Conservation (phyloP, 1,140 invertebrate genomes). For the Drosophila hydei region DNA sequence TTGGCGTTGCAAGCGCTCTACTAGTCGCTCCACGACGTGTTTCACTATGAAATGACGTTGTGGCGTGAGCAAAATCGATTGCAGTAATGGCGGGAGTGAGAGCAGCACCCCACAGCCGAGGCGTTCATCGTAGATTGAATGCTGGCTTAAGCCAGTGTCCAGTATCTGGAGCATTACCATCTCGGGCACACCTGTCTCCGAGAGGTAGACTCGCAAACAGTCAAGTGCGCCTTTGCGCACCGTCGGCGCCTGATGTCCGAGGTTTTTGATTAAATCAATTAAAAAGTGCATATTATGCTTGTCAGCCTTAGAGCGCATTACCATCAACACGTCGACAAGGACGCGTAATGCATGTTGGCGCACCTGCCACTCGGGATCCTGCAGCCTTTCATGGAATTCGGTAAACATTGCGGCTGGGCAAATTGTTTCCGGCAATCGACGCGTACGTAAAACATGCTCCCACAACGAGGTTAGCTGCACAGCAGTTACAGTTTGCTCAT, state of each 20-base stretch:
- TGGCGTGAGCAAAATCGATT: slow-evolving; percentile 83
- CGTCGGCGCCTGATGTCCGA: slow-evolving; percentile 90
- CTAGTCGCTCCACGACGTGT: slow-evolving; percentile 86
- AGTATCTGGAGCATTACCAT: slow-evolving; percentile 87
- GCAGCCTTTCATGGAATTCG: slow-evolving; percentile 88
- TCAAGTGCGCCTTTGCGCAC: slow-evolving; percentile 90
- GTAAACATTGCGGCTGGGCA: slow-evolving; percentile 87
- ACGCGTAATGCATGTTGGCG: slow-evolving; percentile 91
- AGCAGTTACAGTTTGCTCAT: slow-evolving; percentile 26
- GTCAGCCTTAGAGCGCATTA: slow-evolving; percentile 87
- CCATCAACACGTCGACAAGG: slow-evolving; percentile 89
- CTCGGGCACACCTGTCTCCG: slow-evolving; percentile 86
- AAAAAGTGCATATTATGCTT: slow-evolving; percentile 85
- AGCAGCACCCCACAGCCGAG: slow-evolving; percentile 88
- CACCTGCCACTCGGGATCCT: slow-evolving; percentile 92
- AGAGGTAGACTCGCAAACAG: slow-evolving; percentile 88
- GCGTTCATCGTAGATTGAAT: slow-evolving; percentile 86
- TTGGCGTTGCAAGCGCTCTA: slow-evolving; percentile 87
- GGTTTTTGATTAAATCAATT: slow-evolving; percentile 88
- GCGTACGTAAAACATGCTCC: slow-evolving; percentile 89
- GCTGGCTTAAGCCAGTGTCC: slow-evolving; percentile 87
- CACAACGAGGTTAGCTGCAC: slow-evolving; percentile 89
- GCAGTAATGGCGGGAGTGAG: slow-evolving; percentile 87
- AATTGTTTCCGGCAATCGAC: slow-evolving; percentile 86
- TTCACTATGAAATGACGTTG: slow-evolving; percentile 82